Conservation (phyloP, 1,140 invertebrate species). For the Bombyx mandarina region DNA sequence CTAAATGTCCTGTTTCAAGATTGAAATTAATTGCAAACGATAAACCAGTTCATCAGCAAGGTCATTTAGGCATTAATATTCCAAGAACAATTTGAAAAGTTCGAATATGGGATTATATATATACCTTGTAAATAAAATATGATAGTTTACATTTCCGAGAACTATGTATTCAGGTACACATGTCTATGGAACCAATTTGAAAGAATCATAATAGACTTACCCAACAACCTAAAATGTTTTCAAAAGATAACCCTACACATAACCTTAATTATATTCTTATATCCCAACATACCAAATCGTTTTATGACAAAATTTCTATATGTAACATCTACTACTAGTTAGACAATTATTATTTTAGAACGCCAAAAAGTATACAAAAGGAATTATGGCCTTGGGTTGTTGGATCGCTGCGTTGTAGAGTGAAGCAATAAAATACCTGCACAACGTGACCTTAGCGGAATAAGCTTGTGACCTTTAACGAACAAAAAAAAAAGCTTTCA, state of each 20-base stretch:
- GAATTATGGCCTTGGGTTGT: slow-evolving; percentile 44
- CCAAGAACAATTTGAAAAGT: slow-evolving; percentile 26
- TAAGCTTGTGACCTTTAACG: slow-evolving; percentile 36
- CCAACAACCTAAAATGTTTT: no score
- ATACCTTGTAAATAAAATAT: no score
- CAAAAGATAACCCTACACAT: no score
- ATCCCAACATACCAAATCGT: no score
- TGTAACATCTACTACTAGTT: slow-evolving; percentile 5
- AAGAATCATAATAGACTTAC: no score
- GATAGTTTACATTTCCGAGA: no score
- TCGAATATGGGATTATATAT: background rate
- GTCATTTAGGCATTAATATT: slow-evolving; percentile 36
- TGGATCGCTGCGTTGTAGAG: slow-evolving; percentile 43
- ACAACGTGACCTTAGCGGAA: slow-evolving; percentile 55
- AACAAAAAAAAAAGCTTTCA: slow-evolving; percentile 31
- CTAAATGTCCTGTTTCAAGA: slow-evolving; percentile 8
- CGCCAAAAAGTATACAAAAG: slow-evolving; percentile 32
- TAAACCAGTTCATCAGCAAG: slow-evolving; percentile 58
- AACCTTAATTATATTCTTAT: no score
- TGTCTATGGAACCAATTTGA: no score
- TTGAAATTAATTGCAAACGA: slow-evolving; percentile 47
- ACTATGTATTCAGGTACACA: no score
- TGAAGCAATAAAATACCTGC: slow-evolving; percentile 50
- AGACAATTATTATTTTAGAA: slow-evolving; percentile 15
- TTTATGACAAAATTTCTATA: no score